Evolutionary conservation across 2,797 vertebrate species (phyloP), one percentile per base, ranked within the genome.

Genomic region (Dipus sagitta): DNA sequence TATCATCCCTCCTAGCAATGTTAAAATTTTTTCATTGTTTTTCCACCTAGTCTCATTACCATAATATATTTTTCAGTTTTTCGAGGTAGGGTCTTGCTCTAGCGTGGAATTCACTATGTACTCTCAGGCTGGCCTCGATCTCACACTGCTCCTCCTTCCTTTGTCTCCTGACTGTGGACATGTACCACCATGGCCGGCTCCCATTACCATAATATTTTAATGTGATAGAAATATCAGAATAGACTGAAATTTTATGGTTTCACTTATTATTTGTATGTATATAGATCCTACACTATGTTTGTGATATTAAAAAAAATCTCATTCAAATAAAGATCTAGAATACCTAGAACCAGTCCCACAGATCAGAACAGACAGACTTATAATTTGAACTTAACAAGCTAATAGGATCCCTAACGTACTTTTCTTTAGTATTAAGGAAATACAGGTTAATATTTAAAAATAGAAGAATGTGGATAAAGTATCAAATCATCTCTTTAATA

Each of bases 251-350:
- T 97, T 67, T 90, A 87, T 64, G 97, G 88, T 95, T 97, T 94
- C 96, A 82, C 38, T 89, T 89, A 58, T 75, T 23, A 6, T 82
- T 83, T 84, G 91, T 95, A 54, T 47, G 91, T 92, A 83, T 92
- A 84, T 72, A 93, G 21, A 95, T 90, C 96, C 96, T 68, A 96
- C 71, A 20, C 26, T 94, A 64, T 94, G 13, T 95, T 94, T 90
- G 86, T 14, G 21, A 54, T 75, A 95, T 92, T 97, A 95, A 96
- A 96, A 96, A 96, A 96, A 94, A 77, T 95, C 96, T 94, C 79
- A 84, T 76, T 97, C 83, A 75, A 38, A 84, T 62, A 58, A 97
- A 90, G 68, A 91, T 30, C 15, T 96, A 68, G 71, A 94, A 89
- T 11, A 10, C 84, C 10, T 88, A 93, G 95, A 94, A 95, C 82